Base-by-base conservation (phyloP, 2,797 vertebrate species). In the Lepilemur septentrionalis region DNA sequence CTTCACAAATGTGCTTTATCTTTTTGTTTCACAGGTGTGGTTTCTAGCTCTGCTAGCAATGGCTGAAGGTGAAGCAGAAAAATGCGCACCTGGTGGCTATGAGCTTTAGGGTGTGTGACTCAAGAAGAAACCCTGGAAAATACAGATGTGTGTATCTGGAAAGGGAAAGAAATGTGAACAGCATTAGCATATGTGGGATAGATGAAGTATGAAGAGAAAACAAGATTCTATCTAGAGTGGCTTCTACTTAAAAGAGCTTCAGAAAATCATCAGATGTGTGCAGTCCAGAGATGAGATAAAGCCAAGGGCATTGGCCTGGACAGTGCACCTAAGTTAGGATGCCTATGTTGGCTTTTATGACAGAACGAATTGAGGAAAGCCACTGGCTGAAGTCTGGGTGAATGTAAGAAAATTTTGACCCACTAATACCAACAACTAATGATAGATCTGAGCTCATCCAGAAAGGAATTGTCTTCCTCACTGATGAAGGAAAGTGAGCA, bases 51-150 rank as follows among this genome's bases (percentile, higher is more conserved):
- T 94, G 35, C 14, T 85, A 57, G 41, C 25, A 93, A 52, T 18
- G 10, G 18, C 76, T 88, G 32, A 28, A 50, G 3, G 32, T 79
- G 12, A 65, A 57, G 22, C 15, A 50, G 35, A 86, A 76, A 89
- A 76, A 79, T 18, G 18, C 13, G 35, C 46, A 89, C 79, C 8
- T 93, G 52, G 41, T 48, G 12, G 14, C 81, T 81, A 18, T 32
- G 10, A 92, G 25, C 41, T 94, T 88, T 41, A 82, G 76, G 88
- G 63, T 10, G 20, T 89, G 18, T 94, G 86, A 94, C 75, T 96
- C 85, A 86, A 30, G 57, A 86, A 15, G 35, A 92, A 92, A 81
- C 7, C 35, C 92, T 15, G 30, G 22, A 95, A 89, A 28, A 48
- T 89, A 20, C 9, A 65, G 14, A 89, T 70, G 8, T 50, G 23